Percentiles rank a stretch among this genome's conserved stretches.
Conservation (phyloP, 2,113 vertebrate genomes). For the Daboia siamensis region DNA sequence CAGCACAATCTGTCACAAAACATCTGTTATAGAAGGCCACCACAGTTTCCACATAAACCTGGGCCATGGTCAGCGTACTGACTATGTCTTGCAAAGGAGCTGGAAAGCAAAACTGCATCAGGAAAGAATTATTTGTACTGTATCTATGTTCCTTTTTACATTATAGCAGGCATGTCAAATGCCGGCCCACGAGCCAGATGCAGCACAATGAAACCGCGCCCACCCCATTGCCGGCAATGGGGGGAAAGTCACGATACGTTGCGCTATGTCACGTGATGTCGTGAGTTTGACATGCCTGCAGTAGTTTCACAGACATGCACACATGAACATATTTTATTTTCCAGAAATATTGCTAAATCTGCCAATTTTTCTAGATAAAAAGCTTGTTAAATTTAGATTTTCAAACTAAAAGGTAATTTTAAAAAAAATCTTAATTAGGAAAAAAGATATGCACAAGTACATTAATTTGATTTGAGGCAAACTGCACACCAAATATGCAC, state of each 20-base stretch:
- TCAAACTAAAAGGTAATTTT: background rate
- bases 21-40: background rate
- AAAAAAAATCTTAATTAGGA: background rate
- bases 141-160: background rate
- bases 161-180: no score
- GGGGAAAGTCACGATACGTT: no score
- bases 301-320: background rate
- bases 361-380: background rate
- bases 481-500: background rate
- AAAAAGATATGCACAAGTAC: background rate
- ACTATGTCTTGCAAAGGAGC: background rate
- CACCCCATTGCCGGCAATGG: no score
- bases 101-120: background rate
- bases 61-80: background rate
- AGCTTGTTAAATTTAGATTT: background rate
- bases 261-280: no score
- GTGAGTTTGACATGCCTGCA: no score
- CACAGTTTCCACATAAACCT: background rate
- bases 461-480: background rate
- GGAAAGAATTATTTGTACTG: background rate
- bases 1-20: constrained; percentile 1
- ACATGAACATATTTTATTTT: background rate
- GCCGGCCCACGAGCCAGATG: no score
- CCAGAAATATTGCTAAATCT: background rate
- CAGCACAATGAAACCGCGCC: no score